Conservation (phyloP, 1,140 invertebrate genomes). For the Euglossa dilemma region DNA sequence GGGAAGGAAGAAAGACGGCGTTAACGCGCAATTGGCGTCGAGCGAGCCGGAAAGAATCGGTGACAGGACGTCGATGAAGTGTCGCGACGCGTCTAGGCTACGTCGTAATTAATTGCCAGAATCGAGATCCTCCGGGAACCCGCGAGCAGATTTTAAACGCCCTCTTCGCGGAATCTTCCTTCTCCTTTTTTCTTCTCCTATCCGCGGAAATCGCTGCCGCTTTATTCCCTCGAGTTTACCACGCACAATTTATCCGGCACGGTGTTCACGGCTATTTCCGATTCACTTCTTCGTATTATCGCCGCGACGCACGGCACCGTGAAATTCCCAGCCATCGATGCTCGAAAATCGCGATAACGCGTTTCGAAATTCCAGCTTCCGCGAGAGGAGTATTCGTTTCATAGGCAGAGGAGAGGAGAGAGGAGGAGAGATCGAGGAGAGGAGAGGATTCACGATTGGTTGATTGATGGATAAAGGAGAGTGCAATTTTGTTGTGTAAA, state of each 20-base stretch:
- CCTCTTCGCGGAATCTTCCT: background rate
- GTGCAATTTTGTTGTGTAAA: no score
- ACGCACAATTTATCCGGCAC: slow-evolving; percentile 9
- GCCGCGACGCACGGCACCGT: background rate
- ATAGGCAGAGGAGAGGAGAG: no score
- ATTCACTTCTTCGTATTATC: slow-evolving; percentile 38
- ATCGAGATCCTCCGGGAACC: slow-evolving; percentile 2
- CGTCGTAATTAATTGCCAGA: slow-evolving; percentile 53
- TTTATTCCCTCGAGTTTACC: slow-evolving; percentile 8
- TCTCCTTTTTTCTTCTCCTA: background rate
- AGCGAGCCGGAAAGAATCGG: slow-evolving; percentile 62
- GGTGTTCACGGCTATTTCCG: background rate
- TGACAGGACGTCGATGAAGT: slow-evolving; percentile 62
- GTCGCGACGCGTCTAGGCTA: slow-evolving; percentile 47
- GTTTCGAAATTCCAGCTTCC: background rate
- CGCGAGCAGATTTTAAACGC: no score
- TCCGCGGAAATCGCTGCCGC: background rate
- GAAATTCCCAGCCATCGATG: background rate
- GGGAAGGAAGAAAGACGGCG: background rate
- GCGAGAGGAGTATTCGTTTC: no score
- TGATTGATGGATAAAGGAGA: no score
- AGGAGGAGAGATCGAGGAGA: no score
- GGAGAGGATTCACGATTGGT: no score
- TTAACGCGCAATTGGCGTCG: slow-evolving; percentile 65
- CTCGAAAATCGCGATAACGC: background rate